Percentiles rank a stretch among this genome's conserved stretches.
These are phyloP conservation scores for Pantherophis guttatus DNA, from an alignment of 2,113 vertebrate genomes.

Conservation along the genomic window DNA sequence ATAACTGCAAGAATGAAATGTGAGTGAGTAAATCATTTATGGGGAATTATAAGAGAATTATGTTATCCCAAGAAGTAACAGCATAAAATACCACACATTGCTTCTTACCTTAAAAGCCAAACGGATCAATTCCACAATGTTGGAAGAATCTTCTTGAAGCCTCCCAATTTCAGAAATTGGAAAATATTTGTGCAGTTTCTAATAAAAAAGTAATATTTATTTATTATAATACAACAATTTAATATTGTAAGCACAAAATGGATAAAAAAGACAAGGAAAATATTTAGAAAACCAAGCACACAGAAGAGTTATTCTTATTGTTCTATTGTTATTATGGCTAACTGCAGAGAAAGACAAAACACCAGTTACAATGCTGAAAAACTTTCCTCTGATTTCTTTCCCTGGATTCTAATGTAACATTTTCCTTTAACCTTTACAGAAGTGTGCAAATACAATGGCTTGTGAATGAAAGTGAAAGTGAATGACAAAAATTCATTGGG, in stretches of 20 bases:
- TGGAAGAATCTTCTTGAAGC: constrained; percentile 87
- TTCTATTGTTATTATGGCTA: background rate
- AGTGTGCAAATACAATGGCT: background rate
- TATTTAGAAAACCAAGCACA: background rate
- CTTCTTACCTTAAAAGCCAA: constrained; percentile 79
- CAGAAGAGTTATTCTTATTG: background rate
- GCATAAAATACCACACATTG: background rate
- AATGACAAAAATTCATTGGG: background rate
- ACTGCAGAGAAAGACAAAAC: background rate
- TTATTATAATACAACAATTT: background rate
- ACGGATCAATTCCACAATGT: constrained; percentile 84
- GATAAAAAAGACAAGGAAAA: background rate
- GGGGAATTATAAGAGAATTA: background rate
- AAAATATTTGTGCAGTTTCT: constrained; percentile 88
- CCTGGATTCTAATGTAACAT: background rate
- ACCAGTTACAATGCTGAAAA: background rate
- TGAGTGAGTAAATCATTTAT: background rate
- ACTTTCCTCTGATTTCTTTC: background rate
- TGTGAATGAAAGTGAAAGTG: background rate
- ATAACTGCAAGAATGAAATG: background rate
- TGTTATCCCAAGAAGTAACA: background rate
- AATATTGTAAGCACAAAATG: background rate
- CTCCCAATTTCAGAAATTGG: constrained; percentile 86
- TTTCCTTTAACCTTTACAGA: background rate
- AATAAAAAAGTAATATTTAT: constrained; percentile 1